Evolutionary conservation across 2,113 vertebrate genomes (phyloP), one percentile per base, ranked within the genome.

Genomic region (Corythoichthys haematopterus): DNA sequence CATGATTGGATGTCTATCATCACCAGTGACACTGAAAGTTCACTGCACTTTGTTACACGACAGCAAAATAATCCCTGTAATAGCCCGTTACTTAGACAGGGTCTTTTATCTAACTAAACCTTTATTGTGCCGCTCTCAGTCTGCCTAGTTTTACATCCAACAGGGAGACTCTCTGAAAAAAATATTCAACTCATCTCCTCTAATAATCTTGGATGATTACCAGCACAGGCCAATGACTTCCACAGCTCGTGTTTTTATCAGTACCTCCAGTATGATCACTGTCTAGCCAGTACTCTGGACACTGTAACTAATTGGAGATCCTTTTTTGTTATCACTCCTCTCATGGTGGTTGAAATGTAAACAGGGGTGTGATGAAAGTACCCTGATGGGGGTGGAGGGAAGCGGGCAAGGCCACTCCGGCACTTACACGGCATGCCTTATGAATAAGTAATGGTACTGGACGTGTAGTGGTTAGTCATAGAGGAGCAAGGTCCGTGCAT

Each of bases 401-500:
- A 88, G 81, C 67, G 47, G 81, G 87, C 82, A 70, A 83, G 89
- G 88, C 88, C 90, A 88, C 88, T 91, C 87, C 88, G 89, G 90
- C 88, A 92, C 90, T 91, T 89, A 89, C 87, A 87, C 78, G 80
- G 84, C 80, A 88, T 88, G 87, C 87, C 87, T 91, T 90, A 88
- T 92, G 90, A 92, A 92, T 91, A 91, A 92, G 88, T 91, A 89
- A 92, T 90, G 90, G 83, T 76, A 83, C 86, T 91, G 88, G 90
- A 92, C 89, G 80, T 91, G 90, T 91, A 91, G 91, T 61, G 89
- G 91, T 92, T 92, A 91, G 88, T 88, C 88, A 82, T 75, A 75
- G 89, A 87, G 76, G 86, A 87, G 87, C 88, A 90, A 89, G 83
- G 88, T 87, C 90, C 80, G 69, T 72, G 77, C 89, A 91, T 91